Percentiles rank a stretch among this genome's conserved stretches.
Evolutionary conservation across 1,140 invertebrate genomes (phyloP).

Genomic region (Chelonus insularis): DNA sequence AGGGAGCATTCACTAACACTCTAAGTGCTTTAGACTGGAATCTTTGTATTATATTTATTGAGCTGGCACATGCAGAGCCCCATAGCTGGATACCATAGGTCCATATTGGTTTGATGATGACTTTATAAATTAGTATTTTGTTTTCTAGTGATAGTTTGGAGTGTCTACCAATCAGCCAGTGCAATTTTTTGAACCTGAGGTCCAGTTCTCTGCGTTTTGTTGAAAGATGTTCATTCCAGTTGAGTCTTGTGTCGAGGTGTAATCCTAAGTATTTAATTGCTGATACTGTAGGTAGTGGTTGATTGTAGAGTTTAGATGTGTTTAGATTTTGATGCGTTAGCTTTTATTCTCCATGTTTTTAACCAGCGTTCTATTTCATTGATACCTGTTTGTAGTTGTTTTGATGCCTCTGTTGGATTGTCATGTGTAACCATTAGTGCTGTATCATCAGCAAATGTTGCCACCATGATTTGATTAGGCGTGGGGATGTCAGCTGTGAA

Average conservation of each 20-base stretch:
- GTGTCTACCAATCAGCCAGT: constrained; percentile 36
- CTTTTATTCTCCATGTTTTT: constrained; percentile 40
- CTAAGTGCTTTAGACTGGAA: constrained; percentile 23
- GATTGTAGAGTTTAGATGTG: constrained; percentile 33
- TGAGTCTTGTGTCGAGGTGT: constrained; percentile 27
- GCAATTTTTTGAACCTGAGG: constrained; percentile 23
- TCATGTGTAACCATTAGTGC: constrained; percentile 25
- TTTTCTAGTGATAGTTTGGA: constrained; percentile 35
- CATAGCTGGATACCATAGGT: constrained; percentile 19
- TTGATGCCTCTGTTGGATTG: constrained; percentile 10
- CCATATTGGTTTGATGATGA: constrained; percentile 34
- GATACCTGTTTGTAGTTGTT: neutral
- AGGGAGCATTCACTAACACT: neutral
- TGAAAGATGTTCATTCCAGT: constrained; percentile 25
- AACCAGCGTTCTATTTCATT: constrained; percentile 26
- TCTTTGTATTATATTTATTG: constrained; percentile 30
- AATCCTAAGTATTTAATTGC: constrained; percentile 29
- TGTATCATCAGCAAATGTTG: constrained; percentile 39
- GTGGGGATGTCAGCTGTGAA: constrained; percentile 45
- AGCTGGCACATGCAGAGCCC: constrained; percentile 29
- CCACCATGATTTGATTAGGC: constrained; percentile 23
- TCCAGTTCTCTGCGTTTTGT: constrained; percentile 24
- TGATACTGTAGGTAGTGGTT: constrained; percentile 5
- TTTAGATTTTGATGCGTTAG: constrained; percentile 35
- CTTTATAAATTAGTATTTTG: constrained; percentile 45